These are phyloP conservation scores for Bungarus multicinctus DNA, from an alignment of 2,113 vertebrate species.

Conservation along the genomic window DNA sequence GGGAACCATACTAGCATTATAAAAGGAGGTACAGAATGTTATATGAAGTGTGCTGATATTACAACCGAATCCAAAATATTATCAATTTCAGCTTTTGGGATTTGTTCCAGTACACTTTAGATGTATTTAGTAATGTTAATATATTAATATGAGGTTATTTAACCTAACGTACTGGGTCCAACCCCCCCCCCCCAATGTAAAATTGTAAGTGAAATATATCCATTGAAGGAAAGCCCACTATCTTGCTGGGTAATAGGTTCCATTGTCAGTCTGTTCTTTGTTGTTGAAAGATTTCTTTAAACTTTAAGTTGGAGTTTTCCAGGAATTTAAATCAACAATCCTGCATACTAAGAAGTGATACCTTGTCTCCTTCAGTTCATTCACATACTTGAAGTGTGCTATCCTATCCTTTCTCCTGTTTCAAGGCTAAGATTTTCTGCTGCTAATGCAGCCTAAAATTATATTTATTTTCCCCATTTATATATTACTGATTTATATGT, in stretches of 20 bases:
- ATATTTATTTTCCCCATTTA: not conserved
- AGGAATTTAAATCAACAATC: not conserved
- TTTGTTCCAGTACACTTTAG: not conserved
- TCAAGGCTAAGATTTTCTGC: not conserved
- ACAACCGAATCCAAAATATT: not conserved
- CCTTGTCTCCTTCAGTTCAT: not conserved
- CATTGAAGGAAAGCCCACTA: not conserved
- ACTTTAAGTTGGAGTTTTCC: not conserved
- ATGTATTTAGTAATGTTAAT: not conserved
- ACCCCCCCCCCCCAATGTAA: not conserved
- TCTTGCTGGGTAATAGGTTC: not conserved
- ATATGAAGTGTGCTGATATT: not conserved
- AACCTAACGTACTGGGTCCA: not conserved
- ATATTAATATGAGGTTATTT: not conserved
- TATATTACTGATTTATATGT: not conserved
- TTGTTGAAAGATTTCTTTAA: not conserved
- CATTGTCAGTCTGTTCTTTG: not conserved
- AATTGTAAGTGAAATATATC: not conserved
- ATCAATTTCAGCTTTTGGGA: not conserved
- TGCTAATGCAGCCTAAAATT: not conserved
- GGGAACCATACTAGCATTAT: not conserved
- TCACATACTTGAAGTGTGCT: not conserved
- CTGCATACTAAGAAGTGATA: not conserved
- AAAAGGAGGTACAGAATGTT: not conserved
- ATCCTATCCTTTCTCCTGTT: not conserved